Conservation (phyloP, 2,888 invertebrate genomes). For the Clitarchus hookeri region DNA sequence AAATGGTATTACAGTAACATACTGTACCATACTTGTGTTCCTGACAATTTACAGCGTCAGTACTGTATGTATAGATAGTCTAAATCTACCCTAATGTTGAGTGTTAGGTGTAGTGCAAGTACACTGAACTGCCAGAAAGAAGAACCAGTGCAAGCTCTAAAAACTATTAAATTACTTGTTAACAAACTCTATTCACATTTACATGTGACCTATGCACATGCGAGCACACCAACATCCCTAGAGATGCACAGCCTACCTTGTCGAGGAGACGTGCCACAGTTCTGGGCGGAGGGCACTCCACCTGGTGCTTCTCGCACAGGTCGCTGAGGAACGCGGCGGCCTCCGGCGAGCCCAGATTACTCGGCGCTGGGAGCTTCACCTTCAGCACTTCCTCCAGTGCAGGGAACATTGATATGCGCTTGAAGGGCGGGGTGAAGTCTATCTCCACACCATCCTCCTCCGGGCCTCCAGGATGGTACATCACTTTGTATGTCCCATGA, state of each 20-base stretch:
- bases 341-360: conserved; percentile 68
- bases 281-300: conserved; percentile 94
- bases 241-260: conserved; percentile 63
- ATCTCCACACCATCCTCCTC: conserved; percentile 81
- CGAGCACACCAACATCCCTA: neutral
- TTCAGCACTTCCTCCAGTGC: conserved; percentile 82
- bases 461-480: conserved; percentile 91
- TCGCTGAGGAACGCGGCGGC: conserved; percentile 78
- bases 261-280: conserved; percentile 93
- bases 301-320: conserved; percentile 77
- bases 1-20: too few relatives aligned
- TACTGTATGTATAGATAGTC: too few relatives aligned
- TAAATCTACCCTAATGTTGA: too few relatives aligned
- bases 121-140: too few relatives aligned
- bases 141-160: too few relatives aligned
- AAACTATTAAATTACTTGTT: too few relatives aligned
- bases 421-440: conserved; percentile 98
- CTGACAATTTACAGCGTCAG: too few relatives aligned
- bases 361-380: conserved; percentile 73
- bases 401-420: conserved; percentile 86
- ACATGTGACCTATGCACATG: neutral
- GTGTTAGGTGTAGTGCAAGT: too few relatives aligned
- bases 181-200: neutral
- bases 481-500: conserved; percentile 84
- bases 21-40: too few relatives aligned